Evolutionary conservation across 2,888 invertebrate genomes (phyloP), one percentile per base, ranked within the genome.

Genomic region (Nycteola revayana): DNA sequence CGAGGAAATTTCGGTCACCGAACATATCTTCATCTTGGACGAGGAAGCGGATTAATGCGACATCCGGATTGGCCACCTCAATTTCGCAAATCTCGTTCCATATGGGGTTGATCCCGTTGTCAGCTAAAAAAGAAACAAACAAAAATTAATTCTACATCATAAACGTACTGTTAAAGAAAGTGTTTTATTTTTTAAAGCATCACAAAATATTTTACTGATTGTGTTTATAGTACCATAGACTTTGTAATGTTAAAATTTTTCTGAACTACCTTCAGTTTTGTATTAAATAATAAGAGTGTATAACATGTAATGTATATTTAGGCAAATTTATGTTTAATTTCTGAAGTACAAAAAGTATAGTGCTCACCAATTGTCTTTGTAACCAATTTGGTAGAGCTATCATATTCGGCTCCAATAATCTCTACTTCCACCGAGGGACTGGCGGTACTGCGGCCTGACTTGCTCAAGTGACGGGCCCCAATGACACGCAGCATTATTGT

Each of bases 11-110:
- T 7, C 94, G 95, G 65, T 98, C 98, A 0, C 98, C 98, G 82
- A 99, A 99, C 90, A 98, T 96, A 72, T 99, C 99, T 76, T 98
- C 98, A 77, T 98, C 98, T 78, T 96, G 95, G 0, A 98, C 95
- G 23, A 95, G 90, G 77, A 98, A 98, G 21, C 98, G 90, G 28
- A 97, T 81, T 28, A 98, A 79, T 0, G 98, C 96, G 66, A 96
- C 90, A 32, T 95, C 91, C 0, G 97, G 96, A 85, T 95, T 96
- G 7, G 86, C 81, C 7, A 98, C 90, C 22, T 93, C 92, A 73
- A 98, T 97, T 60, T 95, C 94, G 77, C 95, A 95, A 6, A 90
- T 89, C 66, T 97, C 96, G 68, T 96, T 95, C 98, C 98, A 98
- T 36, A 94, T 89, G 0, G 98, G 98, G 86, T 97, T 97, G 46